Conservation (phyloP, 2,113 vertebrate species). For the Oncorhynchus masou region DNA sequence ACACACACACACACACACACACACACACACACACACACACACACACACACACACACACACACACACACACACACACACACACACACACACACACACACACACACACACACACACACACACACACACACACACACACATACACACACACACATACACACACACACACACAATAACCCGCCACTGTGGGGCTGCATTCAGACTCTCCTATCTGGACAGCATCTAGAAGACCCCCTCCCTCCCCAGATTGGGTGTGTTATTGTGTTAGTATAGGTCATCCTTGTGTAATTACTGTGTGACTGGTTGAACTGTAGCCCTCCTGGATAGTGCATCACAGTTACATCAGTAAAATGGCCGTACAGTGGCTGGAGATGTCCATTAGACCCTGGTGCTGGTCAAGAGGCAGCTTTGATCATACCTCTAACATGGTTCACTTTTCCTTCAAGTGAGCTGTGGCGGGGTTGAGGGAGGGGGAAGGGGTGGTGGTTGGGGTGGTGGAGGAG, state of each 20-base stretch:
- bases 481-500: neutral
- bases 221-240: conserved; percentile 29
- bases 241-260: conserved; percentile 47
- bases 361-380: conserved; percentile 43
- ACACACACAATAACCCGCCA: conserved; percentile 12
- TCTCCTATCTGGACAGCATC: conserved; percentile 51
- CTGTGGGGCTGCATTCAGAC: conserved; percentile 43
- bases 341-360: conserved; percentile 42
- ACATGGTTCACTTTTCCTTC: conserved; percentile 42
- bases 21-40: neutral
- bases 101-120: conserved; percentile 13
- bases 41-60: neutral
- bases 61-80: neutral
- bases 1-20: conserved; percentile 10
- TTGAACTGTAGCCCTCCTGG: conserved; percentile 14
- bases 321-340: conserved; percentile 29
- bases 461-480: conserved; percentile 5
- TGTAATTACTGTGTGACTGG: conserved; percentile 45
- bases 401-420: conserved; percentile 47
- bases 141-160: neutral
- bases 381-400: conserved; percentile 53
- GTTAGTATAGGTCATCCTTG: conserved; percentile 48
- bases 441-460: conserved; percentile 32
- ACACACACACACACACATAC: neutral
- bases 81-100: neutral